Evolutionary conservation across 2,113 vertebrate genomes (phyloP), one percentile per base, ranked within the genome.

Genomic region (Oryzias celebensis): DNA sequence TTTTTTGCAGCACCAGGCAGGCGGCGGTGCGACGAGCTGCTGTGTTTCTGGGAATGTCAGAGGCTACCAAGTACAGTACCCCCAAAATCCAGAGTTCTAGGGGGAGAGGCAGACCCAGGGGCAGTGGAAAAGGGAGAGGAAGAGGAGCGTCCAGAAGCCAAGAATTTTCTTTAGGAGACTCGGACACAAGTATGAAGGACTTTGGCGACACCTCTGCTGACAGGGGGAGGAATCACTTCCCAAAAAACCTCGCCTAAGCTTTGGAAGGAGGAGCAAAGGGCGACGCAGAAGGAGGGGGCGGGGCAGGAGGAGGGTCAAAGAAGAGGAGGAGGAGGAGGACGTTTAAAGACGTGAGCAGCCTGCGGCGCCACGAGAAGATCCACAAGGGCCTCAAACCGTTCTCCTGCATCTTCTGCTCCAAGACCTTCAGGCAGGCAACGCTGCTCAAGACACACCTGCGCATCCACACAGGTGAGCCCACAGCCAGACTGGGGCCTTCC

Each of bases 361-460:
- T 99, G 67, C 92, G 95, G 3, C 89, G 97, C 3, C 97, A 99
- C 83, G 95, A 96, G 94, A 93, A 97, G 52, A 99, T 99, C 85
- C 97, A 99, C 88, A 95, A 95, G 67, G 97, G 97, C 1, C 93
- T 98, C 69, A 98, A 98, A 52, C 97, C 97, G 0, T 98, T 97
- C 0, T 90, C 94, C 78, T 36, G n/a, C n/a, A n/a, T n/a, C n/a
- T n/a, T n/a, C n/a, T n/a, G n/a, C n/a, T n/a, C n/a, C n/a, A n/a
- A n/a, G n/a, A n/a, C n/a, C n/a, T n/a, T n/a, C n/a, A n/a, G n/a
- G n/a, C n/a, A n/a, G n/a, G n/a, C n/a, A n/a, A n/a, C n/a, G n/a
- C n/a, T n/a, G n/a, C n/a, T n/a, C n/a, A n/a, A n/a, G n/a, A n/a
- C n/a, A n/a, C n/a, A n/a, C n/a, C n/a, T n/a, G n/a, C n/a, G n/a